Evolutionary conservation across 2,888 invertebrate species (phyloP).

Genomic region (Tetragonula carbonaria): DNA sequence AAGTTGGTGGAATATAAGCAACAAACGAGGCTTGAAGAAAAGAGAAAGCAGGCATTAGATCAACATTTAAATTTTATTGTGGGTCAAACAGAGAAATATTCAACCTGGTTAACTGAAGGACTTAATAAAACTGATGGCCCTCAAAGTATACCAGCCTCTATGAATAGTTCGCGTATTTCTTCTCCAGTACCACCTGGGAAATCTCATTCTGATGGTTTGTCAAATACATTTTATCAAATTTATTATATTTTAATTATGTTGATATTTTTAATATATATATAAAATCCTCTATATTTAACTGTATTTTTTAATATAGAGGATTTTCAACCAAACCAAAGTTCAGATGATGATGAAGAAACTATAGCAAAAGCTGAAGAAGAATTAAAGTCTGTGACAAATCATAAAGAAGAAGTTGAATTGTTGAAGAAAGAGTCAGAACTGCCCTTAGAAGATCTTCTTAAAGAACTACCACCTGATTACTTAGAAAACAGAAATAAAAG

Average conservation of each 20-base stretch:
- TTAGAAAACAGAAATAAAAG: slow-evolving; percentile 88
- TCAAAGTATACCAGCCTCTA: slow-evolving; percentile 82
- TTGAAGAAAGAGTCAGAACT: slow-evolving; percentile 95
- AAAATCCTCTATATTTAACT: no score
- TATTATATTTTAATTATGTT: slow-evolving; percentile 2
- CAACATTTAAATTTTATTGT: slow-evolving; percentile 99
- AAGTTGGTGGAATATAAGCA: slow-evolving; percentile 97
- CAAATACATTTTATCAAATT: neutral
- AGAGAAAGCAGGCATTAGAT: slow-evolving; percentile 96
- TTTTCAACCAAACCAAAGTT: slow-evolving; percentile 92
- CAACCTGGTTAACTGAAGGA: slow-evolving; percentile 94
- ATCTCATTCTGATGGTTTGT: slow-evolving; percentile 81
- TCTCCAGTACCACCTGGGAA: slow-evolving; percentile 80
- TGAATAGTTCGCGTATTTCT: slow-evolving; percentile 83
- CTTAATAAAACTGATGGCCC: slow-evolving; percentile 87
- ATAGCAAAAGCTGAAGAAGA: slow-evolving; percentile 94
- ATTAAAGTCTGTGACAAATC: slow-evolving; percentile 85
- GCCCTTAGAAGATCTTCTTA: slow-evolving; percentile 94
- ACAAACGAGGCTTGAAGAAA: slow-evolving; percentile 95
- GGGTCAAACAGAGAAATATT: slow-evolving; percentile 99
- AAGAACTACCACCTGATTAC: slow-evolving; percentile 92
- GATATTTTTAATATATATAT: neutral
- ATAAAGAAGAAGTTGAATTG: slow-evolving; percentile 91
- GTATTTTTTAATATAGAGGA: slow-evolving; percentile 87
- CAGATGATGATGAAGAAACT: slow-evolving; percentile 96